Evolutionary conservation across 2,888 invertebrate genomes (phyloP).

Genomic region (Chydorus sphaericus): DNA sequence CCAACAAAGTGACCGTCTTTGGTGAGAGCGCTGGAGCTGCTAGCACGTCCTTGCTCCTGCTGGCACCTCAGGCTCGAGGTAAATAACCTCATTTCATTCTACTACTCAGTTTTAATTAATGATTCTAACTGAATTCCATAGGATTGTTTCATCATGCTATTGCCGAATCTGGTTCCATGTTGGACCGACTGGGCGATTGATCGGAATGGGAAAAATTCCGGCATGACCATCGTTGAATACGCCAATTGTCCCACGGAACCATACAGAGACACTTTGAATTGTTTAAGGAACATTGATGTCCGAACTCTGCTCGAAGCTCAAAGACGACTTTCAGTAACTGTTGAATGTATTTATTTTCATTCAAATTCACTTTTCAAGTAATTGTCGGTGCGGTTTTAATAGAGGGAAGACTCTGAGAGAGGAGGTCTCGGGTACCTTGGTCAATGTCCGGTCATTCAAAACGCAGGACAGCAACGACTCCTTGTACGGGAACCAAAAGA

Average conservation of each 20-base stretch:
- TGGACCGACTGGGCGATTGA: conserved; percentile 36
- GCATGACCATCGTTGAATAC: conserved; percentile 19
- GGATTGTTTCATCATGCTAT: conserved; percentile 36
- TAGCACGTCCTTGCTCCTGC: conserved; percentile 14
- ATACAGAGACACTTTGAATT: background rate
- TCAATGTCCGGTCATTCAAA: conserved; percentile 14
- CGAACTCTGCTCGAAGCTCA: background rate
- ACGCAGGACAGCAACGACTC: background rate
- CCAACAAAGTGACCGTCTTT: conserved; percentile 15
- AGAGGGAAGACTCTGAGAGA: conserved; percentile 11
- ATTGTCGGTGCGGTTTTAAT: too few species aligned
- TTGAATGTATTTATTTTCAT: too few species aligned
- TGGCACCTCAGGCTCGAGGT: conserved; percentile 8
- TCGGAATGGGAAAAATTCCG: conserved; percentile 21
- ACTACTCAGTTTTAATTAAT: background rate
- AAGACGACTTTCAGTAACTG: background rate
- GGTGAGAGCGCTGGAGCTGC: conserved; percentile 18
- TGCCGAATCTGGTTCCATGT: conserved; percentile 37
- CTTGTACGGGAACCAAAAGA: conserved; percentile 11
- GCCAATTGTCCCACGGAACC: conserved; percentile 20
- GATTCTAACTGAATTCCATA: conserved; percentile 14
- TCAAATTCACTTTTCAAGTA: too few species aligned
- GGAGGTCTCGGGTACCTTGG: conserved; percentile 17
- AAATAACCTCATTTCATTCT: background rate
- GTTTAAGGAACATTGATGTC: conserved; percentile 3